Conservation (phyloP, 1,140 invertebrate genomes). For the Macrobrachium rosenbergii region DNA sequence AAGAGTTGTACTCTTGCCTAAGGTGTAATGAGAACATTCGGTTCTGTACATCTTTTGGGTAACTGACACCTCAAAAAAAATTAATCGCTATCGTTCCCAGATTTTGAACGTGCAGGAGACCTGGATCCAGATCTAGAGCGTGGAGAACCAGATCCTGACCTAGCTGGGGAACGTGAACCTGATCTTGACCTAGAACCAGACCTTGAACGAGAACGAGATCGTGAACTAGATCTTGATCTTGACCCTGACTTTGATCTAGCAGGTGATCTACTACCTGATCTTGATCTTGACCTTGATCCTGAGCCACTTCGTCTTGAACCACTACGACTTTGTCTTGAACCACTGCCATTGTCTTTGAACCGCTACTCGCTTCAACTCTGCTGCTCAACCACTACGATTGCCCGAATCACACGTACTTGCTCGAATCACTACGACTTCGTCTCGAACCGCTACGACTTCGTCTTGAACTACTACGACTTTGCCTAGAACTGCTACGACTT, state of each 20-base stretch:
- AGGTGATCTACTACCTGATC: constrained; percentile 41
- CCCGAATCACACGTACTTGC: no score
- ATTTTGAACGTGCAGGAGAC: constrained; percentile 49
- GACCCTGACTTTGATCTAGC: constrained; percentile 63
- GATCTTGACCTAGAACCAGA: constrained; percentile 64
- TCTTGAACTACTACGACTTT: constrained; percentile 67
- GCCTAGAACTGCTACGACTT: no score
- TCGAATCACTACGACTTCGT: constrained; percentile 34
- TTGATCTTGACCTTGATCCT: constrained; percentile 65
- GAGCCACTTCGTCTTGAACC: constrained; percentile 67
- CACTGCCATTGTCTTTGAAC: neutral
- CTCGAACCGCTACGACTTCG: constrained; percentile 67
- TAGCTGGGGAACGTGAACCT: constrained; percentile 35
- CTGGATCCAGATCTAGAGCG: constrained; percentile 29
- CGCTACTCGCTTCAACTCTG: constrained; percentile 49
- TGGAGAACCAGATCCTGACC: constrained; percentile 54
- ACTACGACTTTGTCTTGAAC: constrained; percentile 62
- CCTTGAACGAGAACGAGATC: constrained; percentile 47
- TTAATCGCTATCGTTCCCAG: neutral
- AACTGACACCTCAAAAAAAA: no score
- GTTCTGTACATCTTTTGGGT: no score
- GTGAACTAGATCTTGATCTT: constrained; percentile 40
- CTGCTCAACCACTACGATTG: no score
- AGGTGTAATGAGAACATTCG: no score
- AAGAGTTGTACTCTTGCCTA: no score